Evolutionary conservation across 2,888 invertebrate species (phyloP).

Genomic region (Drosophila mimica): DNA sequence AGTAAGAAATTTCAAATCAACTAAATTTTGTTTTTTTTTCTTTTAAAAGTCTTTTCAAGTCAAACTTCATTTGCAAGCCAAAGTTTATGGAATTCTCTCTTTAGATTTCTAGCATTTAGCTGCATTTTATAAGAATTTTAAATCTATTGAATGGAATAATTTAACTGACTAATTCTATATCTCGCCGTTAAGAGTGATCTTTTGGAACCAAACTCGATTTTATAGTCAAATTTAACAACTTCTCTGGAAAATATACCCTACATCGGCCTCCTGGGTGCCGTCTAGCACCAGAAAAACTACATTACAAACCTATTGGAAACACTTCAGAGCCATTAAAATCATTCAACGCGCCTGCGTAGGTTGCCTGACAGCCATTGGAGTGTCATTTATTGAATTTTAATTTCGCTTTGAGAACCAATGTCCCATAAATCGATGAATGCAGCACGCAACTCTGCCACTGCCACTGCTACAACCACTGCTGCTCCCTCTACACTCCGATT

Average conservation of each 20-base stretch:
- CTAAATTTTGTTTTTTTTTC: background rate
- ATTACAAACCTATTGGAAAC: slow-evolving; percentile 41
- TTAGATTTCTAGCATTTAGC: background rate
- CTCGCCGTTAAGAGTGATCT: background rate
- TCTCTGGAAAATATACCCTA: slow-evolving; percentile 6
- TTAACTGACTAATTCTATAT: background rate
- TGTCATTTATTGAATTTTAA: slow-evolving; percentile 76
- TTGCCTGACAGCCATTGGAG: slow-evolving; percentile 55
- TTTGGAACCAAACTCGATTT: slow-evolving; percentile 1
- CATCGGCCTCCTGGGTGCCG: background rate
- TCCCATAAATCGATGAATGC: slow-evolving; percentile 70
- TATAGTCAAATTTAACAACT: slow-evolving; percentile 15
- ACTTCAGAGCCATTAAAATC: slow-evolving; percentile 60
- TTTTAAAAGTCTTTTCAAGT: background rate
- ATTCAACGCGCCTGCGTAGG: slow-evolving; percentile 63
- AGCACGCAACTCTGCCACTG: slow-evolving; percentile 36
- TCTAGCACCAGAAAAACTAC: slow-evolving; percentile 19
- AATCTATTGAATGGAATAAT: background rate
- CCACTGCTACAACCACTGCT: slow-evolving; percentile 23
- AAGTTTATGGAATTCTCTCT: background rate
- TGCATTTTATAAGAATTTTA: background rate
- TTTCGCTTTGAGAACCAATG: slow-evolving; percentile 67
- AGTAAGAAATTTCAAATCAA: background rate
- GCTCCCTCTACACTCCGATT: background rate
- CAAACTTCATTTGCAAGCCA: background rate